A percentile compares a stretch with the other conserved stretches of the same genome.
These are phyloP conservation scores for Cantharis nigra DNA, from an alignment of 2,888 invertebrate genomes.

Conservation along the genomic window DNA sequence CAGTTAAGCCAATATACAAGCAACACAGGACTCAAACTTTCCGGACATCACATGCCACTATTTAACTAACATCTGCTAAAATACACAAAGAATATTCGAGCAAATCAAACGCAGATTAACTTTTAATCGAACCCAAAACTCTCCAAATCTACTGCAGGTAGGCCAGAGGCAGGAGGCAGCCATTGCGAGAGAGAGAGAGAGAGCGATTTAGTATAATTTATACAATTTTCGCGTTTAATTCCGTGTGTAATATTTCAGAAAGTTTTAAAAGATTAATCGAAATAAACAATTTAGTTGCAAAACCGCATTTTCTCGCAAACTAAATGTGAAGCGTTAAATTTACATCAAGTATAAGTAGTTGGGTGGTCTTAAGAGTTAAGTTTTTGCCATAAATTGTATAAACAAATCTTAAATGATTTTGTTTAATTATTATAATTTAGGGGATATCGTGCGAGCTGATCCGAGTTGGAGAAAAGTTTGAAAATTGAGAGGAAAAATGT, in stretches of 20 bases:
- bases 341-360: not conserved
- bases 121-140: not conserved
- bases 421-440: not conserved
- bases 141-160: not conserved
- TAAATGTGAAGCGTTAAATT: not conserved
- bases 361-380: not conserved
- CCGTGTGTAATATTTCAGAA: not conserved
- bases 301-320: not conserved
- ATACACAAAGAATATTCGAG: constrained; percentile 38
- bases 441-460: not conserved
- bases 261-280: not conserved
- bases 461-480: not conserved
- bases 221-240: not conserved
- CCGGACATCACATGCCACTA: constrained; percentile 37
- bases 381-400: not conserved
- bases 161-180: too few relatives aligned
- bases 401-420: not conserved
- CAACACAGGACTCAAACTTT: constrained; percentile 38
- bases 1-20: constrained; percentile 48
- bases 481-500: constrained; percentile 16
- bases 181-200: too few relatives aligned
- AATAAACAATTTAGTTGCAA: not conserved
- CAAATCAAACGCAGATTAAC: constrained; percentile 9
- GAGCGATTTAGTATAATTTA: not conserved
- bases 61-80: constrained; percentile 42